Base-by-base conservation (phyloP, 2,888 invertebrate genomes). In the Apamea epomidion region DNA sequence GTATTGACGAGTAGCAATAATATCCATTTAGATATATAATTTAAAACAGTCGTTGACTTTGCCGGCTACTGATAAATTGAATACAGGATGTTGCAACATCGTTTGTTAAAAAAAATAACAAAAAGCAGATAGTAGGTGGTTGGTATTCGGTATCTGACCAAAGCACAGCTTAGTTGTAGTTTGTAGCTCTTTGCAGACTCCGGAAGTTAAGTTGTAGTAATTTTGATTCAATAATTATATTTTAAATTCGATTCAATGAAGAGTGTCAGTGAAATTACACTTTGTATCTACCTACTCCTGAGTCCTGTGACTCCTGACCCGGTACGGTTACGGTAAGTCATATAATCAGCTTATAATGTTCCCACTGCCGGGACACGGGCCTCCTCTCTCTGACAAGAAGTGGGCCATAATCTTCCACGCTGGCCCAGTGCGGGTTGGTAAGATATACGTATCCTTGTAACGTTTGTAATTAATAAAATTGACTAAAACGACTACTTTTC, bases 1-100 rank as follows among this genome's bases (percentile, higher is more conserved):
- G 58, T 62, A 78, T 32, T 81, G 32, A 18, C 18, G 16, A 65
- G 29, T 67, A 32, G 32, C 29, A 69, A 45, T 86, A 72, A 72
- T 69, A 69, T 29, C 29, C 54, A 74, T 67, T 76, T 80, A 70
- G 8, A 21, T 76, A 83, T 75, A 58, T 75, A 51, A 68, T 76
- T 78, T 71, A 62, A 76, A 79, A 80, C 86, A 88, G 87, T 79
- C 70, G 74, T 72, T 79, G 87, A 78, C 86, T 81, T 75, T 73
- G 70, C 16, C 64, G 18, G 62, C 45, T 70, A 68, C 86, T 86
- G 88, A 87, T 88, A 86, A 87, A 76, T 76, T 67, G 14, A 64
- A 68, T 78, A 87, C 76, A 80, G 88, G 68, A 1, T 76, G 88
- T 29, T 74, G 12, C 37, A n/a, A 12, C 12, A 37, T n/a, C 10